Percentiles rank a stretch among this genome's conserved stretches.
phyloP scores from a whole-genome alignment of 2,888 invertebrate species.

The Agrotis puta region DNA sequence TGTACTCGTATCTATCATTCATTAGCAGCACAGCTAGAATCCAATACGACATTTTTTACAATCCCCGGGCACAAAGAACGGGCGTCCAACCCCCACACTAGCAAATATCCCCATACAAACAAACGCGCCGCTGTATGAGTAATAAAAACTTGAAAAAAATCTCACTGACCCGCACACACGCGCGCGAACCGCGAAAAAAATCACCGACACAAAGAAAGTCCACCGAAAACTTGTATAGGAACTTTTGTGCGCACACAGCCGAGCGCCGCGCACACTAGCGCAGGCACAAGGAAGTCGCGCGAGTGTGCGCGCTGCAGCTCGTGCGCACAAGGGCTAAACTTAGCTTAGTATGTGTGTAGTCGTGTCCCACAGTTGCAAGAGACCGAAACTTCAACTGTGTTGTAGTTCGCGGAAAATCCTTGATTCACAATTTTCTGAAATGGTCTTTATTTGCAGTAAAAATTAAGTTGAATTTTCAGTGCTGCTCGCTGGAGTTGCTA shows the following conservation, averaged over 20 bases:
- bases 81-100: conserved; percentile 82
- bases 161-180: conserved; percentile 89
- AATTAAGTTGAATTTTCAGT: conserved; percentile 57
- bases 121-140: conserved; percentile 71
- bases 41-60: conserved; percentile 91
- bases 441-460: background rate
- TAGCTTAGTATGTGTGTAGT: conserved; percentile 81
- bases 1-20: conserved; percentile 90
- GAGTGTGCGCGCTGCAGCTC: conserved; percentile 84
- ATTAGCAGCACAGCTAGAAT: conserved; percentile 90
- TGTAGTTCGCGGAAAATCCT: conserved; percentile 67
- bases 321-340: conserved; percentile 85
- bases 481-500: conserved; percentile 54
- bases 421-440: conserved; percentile 25
- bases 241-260: conserved; percentile 85
- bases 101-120: conserved; percentile 77
- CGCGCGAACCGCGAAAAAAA: conserved; percentile 85
- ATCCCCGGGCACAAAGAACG: conserved; percentile 90
- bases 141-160: conserved; percentile 89
- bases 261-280: conserved; percentile 67
- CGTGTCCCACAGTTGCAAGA: conserved; percentile 85
- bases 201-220: conserved; percentile 91
- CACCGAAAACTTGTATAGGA: conserved; percentile 89
- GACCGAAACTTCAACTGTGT: conserved; percentile 83
- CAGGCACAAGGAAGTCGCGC: conserved; percentile 76